Evolutionary conservation across 2,888 invertebrate species (phyloP).

Genomic region (Syrista parreyssii): DNA sequence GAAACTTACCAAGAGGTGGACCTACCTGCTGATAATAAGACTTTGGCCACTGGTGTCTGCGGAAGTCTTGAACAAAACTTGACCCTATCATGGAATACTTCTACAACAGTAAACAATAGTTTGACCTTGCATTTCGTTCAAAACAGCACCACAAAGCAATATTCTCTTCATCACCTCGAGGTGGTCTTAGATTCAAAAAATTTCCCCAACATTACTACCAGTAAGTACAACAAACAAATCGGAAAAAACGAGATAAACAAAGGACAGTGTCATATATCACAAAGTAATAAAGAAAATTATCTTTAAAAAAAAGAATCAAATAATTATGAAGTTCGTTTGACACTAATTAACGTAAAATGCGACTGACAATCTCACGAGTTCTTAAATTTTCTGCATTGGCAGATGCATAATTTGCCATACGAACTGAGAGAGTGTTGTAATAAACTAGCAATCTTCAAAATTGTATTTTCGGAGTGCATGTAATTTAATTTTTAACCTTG

Average conservation of each 20-base stretch:
- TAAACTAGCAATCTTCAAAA: background rate
- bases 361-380: too few species aligned
- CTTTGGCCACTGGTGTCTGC: constrained; percentile 65
- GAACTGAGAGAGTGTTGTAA: background rate
- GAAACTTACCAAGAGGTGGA: constrained; percentile 54
- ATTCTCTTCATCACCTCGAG: constrained; percentile 47
- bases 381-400: background rate
- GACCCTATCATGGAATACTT: constrained; percentile 62
- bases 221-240: constrained; percentile 36
- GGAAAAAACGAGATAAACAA: background rate
- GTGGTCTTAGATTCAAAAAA: constrained; percentile 48
- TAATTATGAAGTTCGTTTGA: too few species aligned
- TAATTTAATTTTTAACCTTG: background rate
- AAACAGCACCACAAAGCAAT: constrained; percentile 56
- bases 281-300: background rate
- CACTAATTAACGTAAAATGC: too few species aligned
- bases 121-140: constrained; percentile 66
- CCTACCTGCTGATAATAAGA: constrained; percentile 63
- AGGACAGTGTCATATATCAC: background rate
- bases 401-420: background rate
- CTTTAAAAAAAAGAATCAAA: background rate
- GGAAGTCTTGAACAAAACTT: constrained; percentile 57
- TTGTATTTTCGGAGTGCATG: background rate
- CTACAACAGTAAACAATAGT: constrained; percentile 37
- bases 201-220: constrained; percentile 56